Evolutionary conservation across 2,797 vertebrate genomes (phyloP), one percentile per base, ranked within the genome.

Genomic region (Neopelma chrysocephalum): DNA sequence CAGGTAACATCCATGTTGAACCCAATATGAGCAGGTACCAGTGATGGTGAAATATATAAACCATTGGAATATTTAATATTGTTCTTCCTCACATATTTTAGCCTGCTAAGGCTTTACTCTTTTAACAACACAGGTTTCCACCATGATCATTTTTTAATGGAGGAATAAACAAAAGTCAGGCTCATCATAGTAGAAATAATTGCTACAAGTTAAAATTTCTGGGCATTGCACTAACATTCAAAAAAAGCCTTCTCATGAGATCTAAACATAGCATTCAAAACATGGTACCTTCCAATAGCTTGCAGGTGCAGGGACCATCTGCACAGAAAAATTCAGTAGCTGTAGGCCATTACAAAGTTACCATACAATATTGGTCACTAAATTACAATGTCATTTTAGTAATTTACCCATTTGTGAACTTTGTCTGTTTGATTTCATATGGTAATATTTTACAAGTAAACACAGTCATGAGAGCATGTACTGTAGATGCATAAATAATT

Each of bases 391-490:
- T 87, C 66, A 72, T 45, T 21, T 76, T 69, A n/a, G 34, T 72
- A 96, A 89, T 91, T 77, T 57, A 77, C 13, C 34, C 31, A 94
- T 94, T 96, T 93, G 50, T 95, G 73, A 96, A 95, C 34, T 95
- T 61, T 93, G 66, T 82, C 77, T 87, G n/a, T 90, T 94, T 96
- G 85, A 94, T 96, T 90, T 90, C 81, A 54, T 84, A 86, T 29
- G n/a, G 71, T 23, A 77, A 82, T 92, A 90, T 92, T 95, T 95
- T 82, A 75, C 65, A 82, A 96, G 36, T 47, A 93, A 92, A 80
- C 32, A 87, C n/a, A 95, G 76, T 82, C 25, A 91, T 21, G 50
- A 64, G 58, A 87, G 11, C 76, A 57, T 87, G 80, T 83, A 81
- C 20, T 70, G 21, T 86, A 94, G 47, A 71, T 76, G 34, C 32